These are phyloP conservation scores for Daktulosphaira vitifoliae DNA, from an alignment of 1,140 invertebrate species.

Conservation along the genomic window DNA sequence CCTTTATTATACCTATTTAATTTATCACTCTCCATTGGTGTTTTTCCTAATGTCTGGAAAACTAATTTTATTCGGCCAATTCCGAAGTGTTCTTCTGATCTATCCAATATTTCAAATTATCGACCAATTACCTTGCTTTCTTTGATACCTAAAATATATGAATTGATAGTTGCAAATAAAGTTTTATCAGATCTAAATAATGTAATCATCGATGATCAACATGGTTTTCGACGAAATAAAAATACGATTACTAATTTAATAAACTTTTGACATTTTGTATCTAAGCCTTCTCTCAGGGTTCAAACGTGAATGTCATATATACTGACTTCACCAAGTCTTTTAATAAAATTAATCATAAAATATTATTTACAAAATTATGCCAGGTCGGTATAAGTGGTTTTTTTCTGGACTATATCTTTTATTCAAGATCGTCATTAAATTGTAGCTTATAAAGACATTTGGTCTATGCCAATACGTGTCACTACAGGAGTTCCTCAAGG, in stretches of 20 bases:
- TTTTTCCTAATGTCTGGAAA: constrained; percentile 1
- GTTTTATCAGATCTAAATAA: background rate
- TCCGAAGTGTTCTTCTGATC: background rate
- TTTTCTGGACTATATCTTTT: background rate
- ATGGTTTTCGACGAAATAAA: constrained; percentile 7
- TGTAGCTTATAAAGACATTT: background rate
- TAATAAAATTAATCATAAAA: background rate
- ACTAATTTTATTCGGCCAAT: background rate
- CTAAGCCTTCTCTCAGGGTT: background rate
- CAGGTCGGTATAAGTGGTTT: background rate
- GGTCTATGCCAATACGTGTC: background rate
- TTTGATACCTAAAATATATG: background rate
- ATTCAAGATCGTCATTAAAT: background rate
- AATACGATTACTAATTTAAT: constrained; percentile 22
- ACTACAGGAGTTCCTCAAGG: background rate
- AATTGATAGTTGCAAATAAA: background rate
- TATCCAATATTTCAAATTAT: background rate
- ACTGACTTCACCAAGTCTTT: background rate
- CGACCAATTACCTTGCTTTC: background rate
- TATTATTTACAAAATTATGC: background rate
- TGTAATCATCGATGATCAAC: constrained; percentile 3
- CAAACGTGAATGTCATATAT: background rate
- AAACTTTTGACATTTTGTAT: background rate
- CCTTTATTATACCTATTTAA: background rate
- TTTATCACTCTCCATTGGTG: background rate